Conservation (phyloP, 2,797 vertebrate species). For the Benthosema pterotum region DNA sequence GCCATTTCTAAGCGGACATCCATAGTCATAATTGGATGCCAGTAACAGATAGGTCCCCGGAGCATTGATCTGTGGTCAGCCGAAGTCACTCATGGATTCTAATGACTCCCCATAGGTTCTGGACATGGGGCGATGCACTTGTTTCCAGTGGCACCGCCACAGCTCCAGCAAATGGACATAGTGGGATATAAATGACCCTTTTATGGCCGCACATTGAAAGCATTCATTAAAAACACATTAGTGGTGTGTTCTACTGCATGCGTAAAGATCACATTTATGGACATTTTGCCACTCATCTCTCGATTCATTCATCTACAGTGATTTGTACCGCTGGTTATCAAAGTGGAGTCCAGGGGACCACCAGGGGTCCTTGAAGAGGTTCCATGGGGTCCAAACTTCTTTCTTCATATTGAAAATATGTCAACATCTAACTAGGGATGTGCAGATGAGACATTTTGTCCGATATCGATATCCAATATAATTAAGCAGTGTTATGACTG, state of each 20-base stretch:
- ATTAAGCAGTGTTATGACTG: too few species aligned
- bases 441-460: too few species aligned
- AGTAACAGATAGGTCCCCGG: constrained; percentile 68
- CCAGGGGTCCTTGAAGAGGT: too few species aligned
- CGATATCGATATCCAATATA: too few species aligned
- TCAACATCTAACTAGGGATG: too few species aligned
- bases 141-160: constrained; percentile 31
- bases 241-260: constrained; percentile 38
- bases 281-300: constrained; percentile 47
- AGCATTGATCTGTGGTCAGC: constrained; percentile 67
- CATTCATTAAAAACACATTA: constrained; percentile 74
- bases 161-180: constrained; percentile 46
- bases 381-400: too few species aligned
- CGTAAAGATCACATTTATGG: constrained; percentile 61
- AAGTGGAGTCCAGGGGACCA: too few species aligned
- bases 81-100: constrained; percentile 55
- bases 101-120: constrained; percentile 57
- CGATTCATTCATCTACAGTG: constrained; percentile 60
- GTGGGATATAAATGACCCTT: constrained; percentile 52
- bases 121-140: constrained; percentile 17
- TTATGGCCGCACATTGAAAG: constrained; percentile 63
- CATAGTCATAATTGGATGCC: constrained; percentile 74
- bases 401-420: too few species aligned
- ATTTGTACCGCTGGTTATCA: constrained; percentile 34
- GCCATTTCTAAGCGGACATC: constrained; percentile 59